Conservation (phyloP, 2,113 vertebrate genomes). For the Hydropotes inermis region DNA sequence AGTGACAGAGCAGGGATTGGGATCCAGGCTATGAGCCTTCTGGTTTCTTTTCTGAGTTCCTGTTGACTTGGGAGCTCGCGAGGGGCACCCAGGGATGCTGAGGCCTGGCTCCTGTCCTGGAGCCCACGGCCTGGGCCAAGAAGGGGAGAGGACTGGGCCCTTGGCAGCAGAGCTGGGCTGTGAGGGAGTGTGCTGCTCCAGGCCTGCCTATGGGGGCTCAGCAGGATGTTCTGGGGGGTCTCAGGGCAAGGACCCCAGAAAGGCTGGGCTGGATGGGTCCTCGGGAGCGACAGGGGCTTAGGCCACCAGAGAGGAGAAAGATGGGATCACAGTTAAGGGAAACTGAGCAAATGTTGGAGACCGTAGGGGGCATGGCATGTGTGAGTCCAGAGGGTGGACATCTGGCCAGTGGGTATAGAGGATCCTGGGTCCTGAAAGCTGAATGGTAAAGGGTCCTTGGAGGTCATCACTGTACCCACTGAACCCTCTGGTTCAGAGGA, state of each 20-base stretch:
- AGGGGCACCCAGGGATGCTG: neutral
- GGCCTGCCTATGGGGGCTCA: neutral
- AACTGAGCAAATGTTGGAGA: neutral
- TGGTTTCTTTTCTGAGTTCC: neutral
- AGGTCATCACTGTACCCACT: neutral
- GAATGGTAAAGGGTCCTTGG: neutral
- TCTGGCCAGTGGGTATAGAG: neutral
- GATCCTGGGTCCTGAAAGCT: neutral
- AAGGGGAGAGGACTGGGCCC: neutral
- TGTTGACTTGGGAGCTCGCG: neutral
- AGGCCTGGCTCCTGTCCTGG: neutral
- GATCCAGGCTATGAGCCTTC: neutral
- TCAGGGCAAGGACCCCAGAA: neutral
- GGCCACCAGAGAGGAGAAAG: neutral
- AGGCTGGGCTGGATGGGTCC: neutral
- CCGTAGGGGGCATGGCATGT: fast-evolving
- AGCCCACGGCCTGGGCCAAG: neutral
- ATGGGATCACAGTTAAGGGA: neutral
- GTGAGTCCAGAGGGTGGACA: fast-evolving
- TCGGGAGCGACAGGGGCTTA: neutral
- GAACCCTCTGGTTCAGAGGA: neutral
- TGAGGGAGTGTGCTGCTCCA: neutral
- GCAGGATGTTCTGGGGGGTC: neutral
- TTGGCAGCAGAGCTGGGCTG: neutral
- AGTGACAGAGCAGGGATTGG: neutral